Base-by-base conservation (phyloP, 2,888 invertebrate genomes). In the Cremastobaeus sp. region DNA sequence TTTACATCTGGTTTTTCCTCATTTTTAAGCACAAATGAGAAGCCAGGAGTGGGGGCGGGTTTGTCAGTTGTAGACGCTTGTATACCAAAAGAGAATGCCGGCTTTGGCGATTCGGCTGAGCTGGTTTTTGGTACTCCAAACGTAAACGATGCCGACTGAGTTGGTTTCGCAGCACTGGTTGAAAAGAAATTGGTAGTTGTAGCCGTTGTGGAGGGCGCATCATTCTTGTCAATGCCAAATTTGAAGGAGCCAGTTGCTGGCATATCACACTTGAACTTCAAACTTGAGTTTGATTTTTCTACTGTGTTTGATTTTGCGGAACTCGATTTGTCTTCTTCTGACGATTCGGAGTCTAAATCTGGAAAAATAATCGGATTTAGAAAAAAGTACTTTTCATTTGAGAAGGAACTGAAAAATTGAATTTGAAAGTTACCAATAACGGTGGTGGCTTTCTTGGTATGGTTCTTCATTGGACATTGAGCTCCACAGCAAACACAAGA, bases 211-310 rank as follows among this genome's bases (percentile, higher is more conserved):
- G 68, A 43, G 74, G 83, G 57, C 2, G 68, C 74, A 1, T 83
- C 83, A 8, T 85, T 81, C 76, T 89, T 89, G 69, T 89, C 89
- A 37, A 90, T 86, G 2, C 90, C 90, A 81, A 90, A 90, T 78
- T 88, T 89, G 70, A 90, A 85, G 5, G 62, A 41, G 32, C 70
- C 79, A 2, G 45, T 34, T 15, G 82, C 37, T 1, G 86, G 81
- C 12, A 85, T 77, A 8, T 81, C 83, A 25, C 84, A 83, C n/a
- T 76, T 82, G 62, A 86, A 86, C 20, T 81, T 79, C 25, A 83
- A 21, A 15, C 71, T 64, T 3, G 80, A 73, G 4, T 54, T 45
- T 3, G 12, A 3, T 32, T 54, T 69, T 21, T 30, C 54, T 1
- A 35, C 47, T 4, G 30, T 17, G 21, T 28, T 52, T 39, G 39